phyloP scores from a whole-genome alignment of 1,140 invertebrate species.

The Drosophila hydei region DNA sequence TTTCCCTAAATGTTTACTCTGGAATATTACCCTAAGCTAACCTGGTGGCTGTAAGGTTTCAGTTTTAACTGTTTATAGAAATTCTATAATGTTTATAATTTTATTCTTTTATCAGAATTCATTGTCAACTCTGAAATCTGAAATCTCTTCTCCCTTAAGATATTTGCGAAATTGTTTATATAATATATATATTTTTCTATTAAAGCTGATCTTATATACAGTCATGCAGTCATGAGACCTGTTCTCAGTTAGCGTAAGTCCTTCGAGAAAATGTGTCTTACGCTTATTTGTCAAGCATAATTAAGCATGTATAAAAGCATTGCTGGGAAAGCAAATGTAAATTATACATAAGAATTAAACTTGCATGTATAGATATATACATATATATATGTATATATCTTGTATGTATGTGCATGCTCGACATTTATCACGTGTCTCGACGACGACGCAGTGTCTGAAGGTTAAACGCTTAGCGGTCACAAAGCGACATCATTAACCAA shows the following conservation, averaged over 20 bases:
- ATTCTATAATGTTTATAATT: background rate
- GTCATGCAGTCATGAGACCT: background rate
- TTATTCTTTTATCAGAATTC: too few relatives aligned
- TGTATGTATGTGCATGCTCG: constrained; percentile 31
- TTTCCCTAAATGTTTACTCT: constrained; percentile 40
- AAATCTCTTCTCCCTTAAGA: too few relatives aligned
- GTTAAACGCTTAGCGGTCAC: constrained; percentile 77
- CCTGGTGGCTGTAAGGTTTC: background rate
- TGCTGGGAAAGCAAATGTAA: constrained; percentile 66
- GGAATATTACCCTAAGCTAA: constrained; percentile 1
- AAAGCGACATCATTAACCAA: constrained; percentile 74
- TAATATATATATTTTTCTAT: background rate
- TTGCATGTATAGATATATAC: constrained; percentile 10
- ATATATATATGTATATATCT: constrained; percentile 27
- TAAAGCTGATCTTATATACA: background rate
- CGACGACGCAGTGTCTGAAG: constrained; percentile 54
- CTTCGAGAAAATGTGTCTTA: constrained; percentile 64
- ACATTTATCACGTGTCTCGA: constrained; percentile 39
- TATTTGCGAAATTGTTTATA: too few relatives aligned
- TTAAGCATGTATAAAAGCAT: constrained; percentile 57
- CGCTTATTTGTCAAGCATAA: constrained; percentile 68
- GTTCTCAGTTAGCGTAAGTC: constrained; percentile 66
- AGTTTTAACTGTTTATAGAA: background rate
- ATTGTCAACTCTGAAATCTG: too few relatives aligned
- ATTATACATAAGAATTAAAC: constrained; percentile 35